Evolutionary conservation across 2,888 invertebrate genomes (phyloP).

Genomic region (Coelinius sp.): DNA sequence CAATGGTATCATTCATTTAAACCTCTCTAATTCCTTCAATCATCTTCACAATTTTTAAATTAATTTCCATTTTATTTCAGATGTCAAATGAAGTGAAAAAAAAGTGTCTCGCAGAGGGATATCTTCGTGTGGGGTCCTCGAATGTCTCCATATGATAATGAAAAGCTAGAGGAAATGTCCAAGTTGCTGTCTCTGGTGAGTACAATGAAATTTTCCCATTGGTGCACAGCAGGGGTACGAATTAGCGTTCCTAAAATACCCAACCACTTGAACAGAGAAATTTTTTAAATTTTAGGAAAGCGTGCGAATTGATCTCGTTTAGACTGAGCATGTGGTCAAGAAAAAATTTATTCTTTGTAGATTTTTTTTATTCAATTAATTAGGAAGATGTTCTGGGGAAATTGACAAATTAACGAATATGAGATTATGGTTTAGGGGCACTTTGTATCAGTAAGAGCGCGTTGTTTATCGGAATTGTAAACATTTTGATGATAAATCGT

Average conservation of each 20-base stretch:
- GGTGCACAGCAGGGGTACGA: background rate
- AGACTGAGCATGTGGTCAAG: constrained; percentile 49
- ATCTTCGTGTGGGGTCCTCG: constrained; percentile 24
- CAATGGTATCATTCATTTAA: constrained; percentile 1
- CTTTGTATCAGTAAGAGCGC: constrained; percentile 47
- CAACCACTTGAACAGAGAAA: too few relatives aligned
- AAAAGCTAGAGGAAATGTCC: background rate
- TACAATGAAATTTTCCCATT: constrained; percentile 15
- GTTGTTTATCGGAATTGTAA: constrained; percentile 61
- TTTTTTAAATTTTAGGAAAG: too few relatives aligned
- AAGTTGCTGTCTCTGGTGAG: constrained; percentile 2
- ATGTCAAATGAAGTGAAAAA: constrained; percentile 6
- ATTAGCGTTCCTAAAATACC: constrained; percentile 44
- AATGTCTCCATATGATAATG: background rate
- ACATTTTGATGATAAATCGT: constrained; percentile 61
- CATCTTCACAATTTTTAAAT: background rate
- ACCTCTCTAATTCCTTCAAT: background rate
- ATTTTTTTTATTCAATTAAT: too few relatives aligned
- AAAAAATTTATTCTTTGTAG: too few relatives aligned
- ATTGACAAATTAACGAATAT: constrained; percentile 27
- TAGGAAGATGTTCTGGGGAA: too few relatives aligned
- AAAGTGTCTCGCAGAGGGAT: constrained; percentile 24
- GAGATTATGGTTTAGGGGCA: background rate
- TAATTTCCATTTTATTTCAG: background rate
- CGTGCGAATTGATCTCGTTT: constrained; percentile 65